A percentile compares a stretch with the other conserved stretches of the same genome.
Evolutionary conservation across 2,113 vertebrate species (phyloP).

Genomic region (Hassar affinis): DNA sequence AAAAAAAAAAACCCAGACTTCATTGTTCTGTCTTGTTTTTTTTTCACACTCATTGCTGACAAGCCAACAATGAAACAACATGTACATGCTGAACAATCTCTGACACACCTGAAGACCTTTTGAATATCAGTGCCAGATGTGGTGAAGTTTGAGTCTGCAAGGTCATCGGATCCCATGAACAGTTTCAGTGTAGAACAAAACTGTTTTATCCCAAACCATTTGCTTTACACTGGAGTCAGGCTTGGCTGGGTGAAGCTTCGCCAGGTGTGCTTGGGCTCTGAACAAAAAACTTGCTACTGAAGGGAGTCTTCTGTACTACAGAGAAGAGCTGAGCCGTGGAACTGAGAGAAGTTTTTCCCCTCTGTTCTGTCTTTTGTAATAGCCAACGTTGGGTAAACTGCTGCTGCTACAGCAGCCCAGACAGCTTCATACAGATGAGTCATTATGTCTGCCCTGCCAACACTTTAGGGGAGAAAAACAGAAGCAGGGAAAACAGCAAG

Average conservation of each 20-base stretch:
- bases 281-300: conserved; percentile 29
- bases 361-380: conserved; percentile 30
- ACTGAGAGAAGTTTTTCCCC: background rate
- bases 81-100: background rate
- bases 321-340: conserved; percentile 10
- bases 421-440: conserved; percentile 47
- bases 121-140: conserved; percentile 6
- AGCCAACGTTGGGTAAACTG: conserved; percentile 17
- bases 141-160: background rate
- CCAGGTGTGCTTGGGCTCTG: conserved; percentile 3
- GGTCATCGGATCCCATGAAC: background rate
- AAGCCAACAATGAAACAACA: no score
- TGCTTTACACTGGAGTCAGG: conserved; percentile 44
- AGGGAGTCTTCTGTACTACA: background rate
- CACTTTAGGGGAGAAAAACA: conserved; percentile 28
- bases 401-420: conserved; percentile 32
- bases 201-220: conserved; percentile 52
- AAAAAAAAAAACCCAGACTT: background rate
- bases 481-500: conserved; percentile 24
- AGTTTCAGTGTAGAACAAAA: conserved; percentile 41
- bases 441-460: conserved; percentile 38
- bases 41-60: no score
- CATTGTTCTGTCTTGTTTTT: background rate
- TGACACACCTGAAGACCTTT: background rate
- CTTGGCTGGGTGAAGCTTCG: conserved; percentile 44